Percentiles rank a stretch among this genome's conserved stretches.
Evolutionary conservation across 2,888 invertebrate species (phyloP).

Genomic region (Harpalus rubripes): DNA sequence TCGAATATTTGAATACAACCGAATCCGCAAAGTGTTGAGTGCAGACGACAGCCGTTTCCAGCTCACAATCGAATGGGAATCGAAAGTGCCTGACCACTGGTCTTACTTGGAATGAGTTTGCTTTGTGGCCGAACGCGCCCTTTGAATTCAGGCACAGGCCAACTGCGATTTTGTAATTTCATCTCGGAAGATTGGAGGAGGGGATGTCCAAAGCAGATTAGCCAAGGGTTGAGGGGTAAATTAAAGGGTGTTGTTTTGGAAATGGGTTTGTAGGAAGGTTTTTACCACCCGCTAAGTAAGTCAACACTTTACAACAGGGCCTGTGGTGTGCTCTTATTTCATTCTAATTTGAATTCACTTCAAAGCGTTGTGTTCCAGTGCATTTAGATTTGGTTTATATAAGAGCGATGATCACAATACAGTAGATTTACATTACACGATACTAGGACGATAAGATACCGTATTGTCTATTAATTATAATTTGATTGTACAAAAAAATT

Average conservation of each 20-base stretch:
- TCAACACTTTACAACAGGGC: neutral
- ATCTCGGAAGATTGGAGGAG: conserved; percentile 12
- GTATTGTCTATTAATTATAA: too few species aligned
- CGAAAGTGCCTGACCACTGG: conserved; percentile 42
- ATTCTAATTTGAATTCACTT: too few species aligned
- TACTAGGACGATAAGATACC: too few species aligned
- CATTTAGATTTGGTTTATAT: too few species aligned
- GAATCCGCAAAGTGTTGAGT: conserved; percentile 38
- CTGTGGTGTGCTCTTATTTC: neutral
- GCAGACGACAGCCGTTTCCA: conserved; percentile 37
- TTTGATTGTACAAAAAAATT: too few species aligned
- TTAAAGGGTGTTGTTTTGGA: conserved; percentile 19
- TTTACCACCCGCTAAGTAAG: neutral
- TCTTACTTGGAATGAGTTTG: conserved; percentile 61
- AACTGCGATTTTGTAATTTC: conserved; percentile 57
- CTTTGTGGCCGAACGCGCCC: conserved; percentile 44
- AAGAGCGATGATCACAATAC: too few species aligned
- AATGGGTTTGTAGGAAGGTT: conserved; percentile 10
- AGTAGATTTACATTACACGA: too few species aligned
- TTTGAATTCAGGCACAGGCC: conserved; percentile 22
- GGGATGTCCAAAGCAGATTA: conserved; percentile 29
- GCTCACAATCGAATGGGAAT: conserved; percentile 27
- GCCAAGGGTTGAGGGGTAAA: conserved; percentile 11
- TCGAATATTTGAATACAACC: conserved; percentile 56
- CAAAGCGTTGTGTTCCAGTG: too few species aligned